Percentiles rank a stretch among this genome's conserved stretches.
Conservation (phyloP, 2,797 vertebrate species). For the Acanthis flammea region DNA sequence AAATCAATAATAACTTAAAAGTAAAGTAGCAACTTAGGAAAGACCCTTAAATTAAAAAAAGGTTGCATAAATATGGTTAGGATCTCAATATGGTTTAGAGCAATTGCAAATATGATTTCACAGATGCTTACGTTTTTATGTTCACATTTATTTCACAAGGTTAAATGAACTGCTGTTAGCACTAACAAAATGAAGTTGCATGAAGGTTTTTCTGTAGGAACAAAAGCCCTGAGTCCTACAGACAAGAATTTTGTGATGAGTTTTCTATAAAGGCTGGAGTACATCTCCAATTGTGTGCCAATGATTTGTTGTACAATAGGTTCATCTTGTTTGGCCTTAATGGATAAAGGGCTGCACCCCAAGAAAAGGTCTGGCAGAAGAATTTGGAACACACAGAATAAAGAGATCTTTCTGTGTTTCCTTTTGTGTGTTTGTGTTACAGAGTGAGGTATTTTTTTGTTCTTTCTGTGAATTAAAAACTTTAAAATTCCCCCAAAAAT, state of each 20-base stretch:
- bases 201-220: neutral
- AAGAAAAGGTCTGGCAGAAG: neutral
- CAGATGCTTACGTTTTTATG: slow-evolving; percentile 19
- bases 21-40: neutral
- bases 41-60: neutral
- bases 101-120: slow-evolving; percentile 22
- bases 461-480: neutral
- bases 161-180: slow-evolving; percentile 7
- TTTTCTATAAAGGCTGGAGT: neutral
- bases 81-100: neutral
- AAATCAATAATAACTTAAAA: neutral
- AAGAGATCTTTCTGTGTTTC: neutral
- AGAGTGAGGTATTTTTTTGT: neutral
- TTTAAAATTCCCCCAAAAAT: accelerated
- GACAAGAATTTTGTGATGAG: neutral
- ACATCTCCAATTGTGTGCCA: neutral
- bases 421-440: neutral
- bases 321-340: neutral
- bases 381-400: accelerated
- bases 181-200: neutral
- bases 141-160: slow-evolving; percentile 17
- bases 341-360: neutral
- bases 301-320: neutral
- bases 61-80: neutral
- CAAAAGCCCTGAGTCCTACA: neutral